phyloP scores from a whole-genome alignment of 2,888 invertebrate genomes.

The Dasypolia templi region DNA sequence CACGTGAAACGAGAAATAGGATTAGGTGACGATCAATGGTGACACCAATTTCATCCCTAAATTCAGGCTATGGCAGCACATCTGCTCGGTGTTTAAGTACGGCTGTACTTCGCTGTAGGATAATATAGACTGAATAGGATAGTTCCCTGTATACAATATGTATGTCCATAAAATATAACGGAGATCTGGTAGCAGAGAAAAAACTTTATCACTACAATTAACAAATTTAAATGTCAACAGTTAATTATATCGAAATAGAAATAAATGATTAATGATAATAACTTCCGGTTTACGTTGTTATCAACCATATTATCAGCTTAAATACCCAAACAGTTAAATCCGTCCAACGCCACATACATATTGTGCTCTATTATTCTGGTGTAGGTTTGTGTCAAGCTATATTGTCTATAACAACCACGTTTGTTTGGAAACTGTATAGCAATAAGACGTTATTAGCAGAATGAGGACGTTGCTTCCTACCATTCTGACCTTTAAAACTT shows the following conservation, averaged over 20 bases:
- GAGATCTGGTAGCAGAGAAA: not conserved
- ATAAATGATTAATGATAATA: slow-evolving; percentile 11
- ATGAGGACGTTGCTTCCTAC: slow-evolving; percentile 19
- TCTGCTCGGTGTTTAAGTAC: slow-evolving; percentile 6
- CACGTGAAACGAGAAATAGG: slow-evolving; percentile 72
- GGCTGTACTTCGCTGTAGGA: not conserved
- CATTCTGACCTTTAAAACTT: slow-evolving; percentile 30
- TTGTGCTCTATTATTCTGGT: not conserved
- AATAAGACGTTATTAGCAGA: not conserved
- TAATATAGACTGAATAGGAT: not conserved
- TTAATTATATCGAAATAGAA: slow-evolving; percentile 3
- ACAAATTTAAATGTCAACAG: not conserved
- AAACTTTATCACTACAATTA: not conserved
- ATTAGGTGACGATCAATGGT: slow-evolving; percentile 72
- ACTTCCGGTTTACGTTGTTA: slow-evolving; percentile 5
- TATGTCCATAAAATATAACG: not conserved
- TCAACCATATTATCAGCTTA: slow-evolving; percentile 3
- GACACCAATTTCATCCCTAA: slow-evolving; percentile 52
- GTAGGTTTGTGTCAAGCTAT: no score
- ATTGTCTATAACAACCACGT: not conserved
- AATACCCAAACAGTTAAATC: not conserved
- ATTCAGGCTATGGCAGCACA: slow-evolving; percentile 33
- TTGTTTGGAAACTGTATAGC: slow-evolving; percentile 9
- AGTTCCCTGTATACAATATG: not conserved
- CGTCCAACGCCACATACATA: not conserved